These are phyloP conservation scores for Malthinus seriepunctatus DNA, from an alignment of 2,888 invertebrate species.

Conservation along the genomic window DNA sequence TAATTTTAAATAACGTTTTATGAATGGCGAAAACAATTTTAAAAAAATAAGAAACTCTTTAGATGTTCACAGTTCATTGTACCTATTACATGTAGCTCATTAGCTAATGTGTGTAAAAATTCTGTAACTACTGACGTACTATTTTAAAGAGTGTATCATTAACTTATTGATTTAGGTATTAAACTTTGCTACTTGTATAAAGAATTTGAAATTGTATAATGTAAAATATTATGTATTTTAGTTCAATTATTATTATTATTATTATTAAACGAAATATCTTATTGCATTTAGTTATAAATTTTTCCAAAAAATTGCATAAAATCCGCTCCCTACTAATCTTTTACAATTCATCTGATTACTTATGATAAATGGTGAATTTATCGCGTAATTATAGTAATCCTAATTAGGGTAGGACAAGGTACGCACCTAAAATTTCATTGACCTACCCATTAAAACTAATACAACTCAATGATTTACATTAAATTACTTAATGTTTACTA, in stretches of 20 bases:
- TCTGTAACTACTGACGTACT: constrained; percentile 18
- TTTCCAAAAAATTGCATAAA: too few species aligned
- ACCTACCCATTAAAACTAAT: too few species aligned
- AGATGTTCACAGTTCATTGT: constrained; percentile 27
- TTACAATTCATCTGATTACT: too few species aligned
- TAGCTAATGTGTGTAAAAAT: constrained; percentile 29
- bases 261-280: constrained; percentile 23
- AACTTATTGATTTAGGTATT: constrained; percentile 20
- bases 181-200: constrained; percentile 34
- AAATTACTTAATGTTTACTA: too few species aligned
- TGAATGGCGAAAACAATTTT: constrained; percentile 7
- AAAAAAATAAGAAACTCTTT: constrained; percentile 13
- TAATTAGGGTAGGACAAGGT: too few species aligned
- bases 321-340: too few species aligned
- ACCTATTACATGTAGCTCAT: constrained; percentile 24
- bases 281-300: constrained; percentile 4
- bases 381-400: too few species aligned
- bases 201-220: constrained; percentile 32
- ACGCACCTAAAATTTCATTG: too few species aligned
- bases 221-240: constrained; percentile 25
- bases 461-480: too few species aligned
- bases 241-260: constrained; percentile 19
- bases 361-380: too few species aligned
- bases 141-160: constrained; percentile 10
- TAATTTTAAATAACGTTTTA: not conserved